Percentiles rank a stretch among this genome's conserved stretches.
phyloP scores from a whole-genome alignment of 1,140 invertebrate genomes.

The Apis mellifera region DNA sequence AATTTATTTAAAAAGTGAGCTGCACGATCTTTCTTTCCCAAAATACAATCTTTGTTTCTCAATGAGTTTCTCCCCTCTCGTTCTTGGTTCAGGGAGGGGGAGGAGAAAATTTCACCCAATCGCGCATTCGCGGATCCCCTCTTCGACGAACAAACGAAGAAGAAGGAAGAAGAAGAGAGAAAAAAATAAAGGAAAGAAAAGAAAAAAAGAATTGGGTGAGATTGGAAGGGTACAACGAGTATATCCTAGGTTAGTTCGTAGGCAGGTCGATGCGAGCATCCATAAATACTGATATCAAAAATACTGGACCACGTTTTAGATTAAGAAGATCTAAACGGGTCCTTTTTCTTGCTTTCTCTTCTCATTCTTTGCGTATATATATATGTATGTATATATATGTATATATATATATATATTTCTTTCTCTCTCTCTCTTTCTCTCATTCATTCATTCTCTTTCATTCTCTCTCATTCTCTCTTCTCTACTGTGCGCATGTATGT shows the following conservation, averaged over 20 bases:
- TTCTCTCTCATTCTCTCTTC: neutral
- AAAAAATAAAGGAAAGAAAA: neutral
- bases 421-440: neutral
- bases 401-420: no score
- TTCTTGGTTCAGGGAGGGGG: no score
- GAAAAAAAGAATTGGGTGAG: slow-evolving; percentile 32
- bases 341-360: slow-evolving; percentile 56
- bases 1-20: no score
- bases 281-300: slow-evolving; percentile 81
- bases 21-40: no score
- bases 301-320: slow-evolving; percentile 73
- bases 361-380: slow-evolving; percentile 25
- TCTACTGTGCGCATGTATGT: slow-evolving; percentile 38
- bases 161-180: no score
- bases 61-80: no score
- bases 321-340: slow-evolving; percentile 47
- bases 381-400: no score
- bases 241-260: slow-evolving; percentile 65
- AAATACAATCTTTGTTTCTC: no score
- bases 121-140: no score
- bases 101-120: no score
- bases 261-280: slow-evolving; percentile 63
- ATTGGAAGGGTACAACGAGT: slow-evolving; percentile 50
- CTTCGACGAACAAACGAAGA: neutral
- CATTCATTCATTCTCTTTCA: neutral